Evolutionary conservation across 2,888 invertebrate genomes (phyloP).

Genomic region (Ernsta delagoae): DNA sequence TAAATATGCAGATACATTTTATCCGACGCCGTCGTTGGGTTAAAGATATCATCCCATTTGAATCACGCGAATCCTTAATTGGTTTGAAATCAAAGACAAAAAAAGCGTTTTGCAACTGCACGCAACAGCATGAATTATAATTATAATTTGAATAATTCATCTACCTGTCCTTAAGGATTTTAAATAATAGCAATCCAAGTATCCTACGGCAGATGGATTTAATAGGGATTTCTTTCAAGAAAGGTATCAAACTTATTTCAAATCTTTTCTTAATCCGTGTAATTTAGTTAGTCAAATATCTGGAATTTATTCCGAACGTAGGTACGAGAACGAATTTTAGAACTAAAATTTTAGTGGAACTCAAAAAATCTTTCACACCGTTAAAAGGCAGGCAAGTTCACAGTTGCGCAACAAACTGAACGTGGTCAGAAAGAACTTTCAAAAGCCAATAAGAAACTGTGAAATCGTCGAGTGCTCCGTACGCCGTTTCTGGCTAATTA

Average conservation of each 20-base stretch:
- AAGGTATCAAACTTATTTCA: background rate
- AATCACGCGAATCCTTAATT: slow-evolving; percentile 78
- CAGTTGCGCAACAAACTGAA: slow-evolving; percentile 63
- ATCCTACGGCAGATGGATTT: slow-evolving; percentile 21
- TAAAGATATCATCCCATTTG: slow-evolving; percentile 53
- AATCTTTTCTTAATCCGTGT: too few relatives aligned
- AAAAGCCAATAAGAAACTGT: slow-evolving; percentile 76
- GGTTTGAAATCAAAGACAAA: slow-evolving; percentile 70
- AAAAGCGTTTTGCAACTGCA: slow-evolving; percentile 72
- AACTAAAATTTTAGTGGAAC: background rate
- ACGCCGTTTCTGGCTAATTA: slow-evolving; percentile 72
- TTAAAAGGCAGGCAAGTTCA: slow-evolving; percentile 29
- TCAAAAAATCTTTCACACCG: slow-evolving; percentile 12
- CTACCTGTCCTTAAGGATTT: slow-evolving; percentile 66
- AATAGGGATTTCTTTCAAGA: background rate
- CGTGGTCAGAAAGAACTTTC: slow-evolving; percentile 68
- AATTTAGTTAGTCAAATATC: too few relatives aligned
- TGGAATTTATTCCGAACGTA: too few relatives aligned
- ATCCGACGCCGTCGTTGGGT: slow-evolving; percentile 26
- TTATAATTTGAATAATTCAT: slow-evolving; percentile 75
- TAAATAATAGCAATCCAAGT: slow-evolving; percentile 63
- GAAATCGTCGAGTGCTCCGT: slow-evolving; percentile 67
- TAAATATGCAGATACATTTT: slow-evolving; percentile 3
- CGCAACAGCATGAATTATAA: slow-evolving; percentile 60
- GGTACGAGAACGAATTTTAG: background rate